Conservation (phyloP, 1,140 invertebrate species). For the Adelges cooleyi region DNA sequence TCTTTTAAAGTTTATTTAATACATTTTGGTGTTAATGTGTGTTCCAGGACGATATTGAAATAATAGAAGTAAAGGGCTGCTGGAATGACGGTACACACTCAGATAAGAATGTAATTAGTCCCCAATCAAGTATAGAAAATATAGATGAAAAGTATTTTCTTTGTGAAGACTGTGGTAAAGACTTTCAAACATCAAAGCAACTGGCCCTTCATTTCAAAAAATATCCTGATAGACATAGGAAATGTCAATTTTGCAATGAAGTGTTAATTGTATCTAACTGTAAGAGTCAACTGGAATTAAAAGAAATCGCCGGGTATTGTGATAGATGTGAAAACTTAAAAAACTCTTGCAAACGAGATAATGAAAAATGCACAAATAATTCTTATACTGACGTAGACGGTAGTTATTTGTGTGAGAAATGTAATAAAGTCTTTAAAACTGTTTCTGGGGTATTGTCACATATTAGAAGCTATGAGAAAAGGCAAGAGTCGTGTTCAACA, state of each 20-base stretch:
- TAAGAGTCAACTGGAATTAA: not conserved
- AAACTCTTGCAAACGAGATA: not conserved
- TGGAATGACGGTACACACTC: slow-evolving; percentile 16
- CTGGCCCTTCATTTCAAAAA: slow-evolving; percentile 4
- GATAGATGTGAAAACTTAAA: not conserved
- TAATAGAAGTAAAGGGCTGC: slow-evolving; percentile 21
- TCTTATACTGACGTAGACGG: slow-evolving; percentile 1
- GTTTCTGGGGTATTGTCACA: slow-evolving; percentile 1
- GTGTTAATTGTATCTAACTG: not conserved
- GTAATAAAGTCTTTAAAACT: slow-evolving; percentile 21
- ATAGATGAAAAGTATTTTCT: slow-evolving; percentile 13
- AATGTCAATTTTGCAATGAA: not conserved
- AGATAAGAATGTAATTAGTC: not conserved
- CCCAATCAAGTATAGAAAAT: slow-evolving; percentile 7
- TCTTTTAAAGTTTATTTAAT: not conserved
- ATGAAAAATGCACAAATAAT: not conserved
- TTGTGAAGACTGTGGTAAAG: slow-evolving; percentile 12
- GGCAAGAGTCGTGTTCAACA: not conserved
- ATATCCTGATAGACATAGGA: not conserved
- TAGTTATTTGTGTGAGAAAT: slow-evolving; percentile 8
- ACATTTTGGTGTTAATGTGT: slow-evolving; percentile 17
- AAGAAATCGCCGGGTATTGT: not conserved
- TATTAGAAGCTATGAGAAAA: slow-evolving; percentile 20
- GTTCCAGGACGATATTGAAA: slow-evolving; percentile 27
- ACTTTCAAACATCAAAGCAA: slow-evolving; percentile 7